phyloP scores from a whole-genome alignment of 2,113 vertebrate genomes.

The Gymnocephalus cernua region DNA sequence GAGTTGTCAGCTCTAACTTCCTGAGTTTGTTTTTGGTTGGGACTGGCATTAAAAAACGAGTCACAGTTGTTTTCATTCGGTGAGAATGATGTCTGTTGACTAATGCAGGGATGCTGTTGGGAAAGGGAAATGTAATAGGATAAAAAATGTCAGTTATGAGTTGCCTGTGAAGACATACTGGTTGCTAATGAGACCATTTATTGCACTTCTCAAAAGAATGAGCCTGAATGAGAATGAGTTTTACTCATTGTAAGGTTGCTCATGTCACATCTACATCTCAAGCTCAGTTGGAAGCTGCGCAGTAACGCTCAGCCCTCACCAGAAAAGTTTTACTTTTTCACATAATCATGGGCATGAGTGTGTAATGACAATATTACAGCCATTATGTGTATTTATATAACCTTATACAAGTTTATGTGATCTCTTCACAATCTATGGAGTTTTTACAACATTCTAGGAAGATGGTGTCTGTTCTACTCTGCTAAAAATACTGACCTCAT shows the following conservation, averaged over 20 bases:
- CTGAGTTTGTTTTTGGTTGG: slow-evolving; percentile 35
- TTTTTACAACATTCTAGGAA: neutral
- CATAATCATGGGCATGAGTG: neutral
- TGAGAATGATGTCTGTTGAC: neutral
- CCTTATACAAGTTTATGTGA: neutral
- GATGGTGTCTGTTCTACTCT: neutral
- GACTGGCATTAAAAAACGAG: slow-evolving; percentile 10
- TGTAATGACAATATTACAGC: neutral
- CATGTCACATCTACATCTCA: too few relatives aligned
- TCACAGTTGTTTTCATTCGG: slow-evolving; percentile 1
- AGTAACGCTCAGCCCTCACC: too few relatives aligned
- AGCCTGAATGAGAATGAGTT: too few relatives aligned
- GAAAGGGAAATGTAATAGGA: slow-evolving; percentile 1
- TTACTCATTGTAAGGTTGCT: too few relatives aligned
- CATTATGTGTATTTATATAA: neutral
- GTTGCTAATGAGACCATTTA: neutral
- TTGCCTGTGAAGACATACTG: neutral
- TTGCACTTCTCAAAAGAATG: neutral
- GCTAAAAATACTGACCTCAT: slow-evolving; percentile 2
- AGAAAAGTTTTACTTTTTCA: too few relatives aligned
- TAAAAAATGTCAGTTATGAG: neutral
- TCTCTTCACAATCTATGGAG: neutral
- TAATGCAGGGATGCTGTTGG: slow-evolving; percentile 5
- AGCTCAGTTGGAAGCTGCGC: too few relatives aligned
- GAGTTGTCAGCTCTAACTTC: slow-evolving; percentile 58